Conservation (phyloP, 2,797 vertebrate genomes). For the Rhabdomys pumilio region DNA sequence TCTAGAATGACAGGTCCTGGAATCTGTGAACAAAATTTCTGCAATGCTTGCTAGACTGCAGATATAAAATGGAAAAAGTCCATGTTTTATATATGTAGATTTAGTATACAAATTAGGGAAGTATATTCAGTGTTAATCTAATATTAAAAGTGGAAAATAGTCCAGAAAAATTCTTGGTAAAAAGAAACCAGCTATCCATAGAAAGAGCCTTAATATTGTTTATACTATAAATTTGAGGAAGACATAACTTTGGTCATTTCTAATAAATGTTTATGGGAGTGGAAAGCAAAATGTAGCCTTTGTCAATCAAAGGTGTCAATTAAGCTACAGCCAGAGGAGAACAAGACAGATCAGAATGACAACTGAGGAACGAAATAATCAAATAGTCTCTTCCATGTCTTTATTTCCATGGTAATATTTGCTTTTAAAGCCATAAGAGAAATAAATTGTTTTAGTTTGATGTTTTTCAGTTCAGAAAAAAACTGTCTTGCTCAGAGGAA, state of each 20-base stretch:
- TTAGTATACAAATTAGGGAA: not conserved
- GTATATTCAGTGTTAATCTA: not conserved
- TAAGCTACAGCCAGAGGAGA: not conserved
- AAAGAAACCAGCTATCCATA: not conserved
- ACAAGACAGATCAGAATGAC: not conserved
- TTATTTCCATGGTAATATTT: not conserved
- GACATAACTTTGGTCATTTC: not conserved
- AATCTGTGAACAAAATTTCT: not conserved
- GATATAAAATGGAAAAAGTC: not conserved
- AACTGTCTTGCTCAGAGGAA: not conserved
- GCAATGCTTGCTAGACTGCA: not conserved
- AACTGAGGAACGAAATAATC: not conserved
- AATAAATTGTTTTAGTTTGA: not conserved
- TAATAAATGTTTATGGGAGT: not conserved
- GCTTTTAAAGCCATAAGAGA: not conserved
- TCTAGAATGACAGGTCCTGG: not conserved
- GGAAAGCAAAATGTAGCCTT: not conserved
- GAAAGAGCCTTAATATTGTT: not conserved
- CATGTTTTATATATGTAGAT: not conserved
- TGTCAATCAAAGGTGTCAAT: not conserved
- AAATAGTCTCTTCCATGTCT: not conserved
- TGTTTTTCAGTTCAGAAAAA: not conserved
- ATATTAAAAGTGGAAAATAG: not conserved
- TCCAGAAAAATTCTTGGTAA: not conserved
- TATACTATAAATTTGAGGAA: not conserved